Evolutionary conservation across 2,888 invertebrate species (phyloP), one percentile per base, ranked within the genome.

Genomic region (Leptopterna dolabrata): DNA sequence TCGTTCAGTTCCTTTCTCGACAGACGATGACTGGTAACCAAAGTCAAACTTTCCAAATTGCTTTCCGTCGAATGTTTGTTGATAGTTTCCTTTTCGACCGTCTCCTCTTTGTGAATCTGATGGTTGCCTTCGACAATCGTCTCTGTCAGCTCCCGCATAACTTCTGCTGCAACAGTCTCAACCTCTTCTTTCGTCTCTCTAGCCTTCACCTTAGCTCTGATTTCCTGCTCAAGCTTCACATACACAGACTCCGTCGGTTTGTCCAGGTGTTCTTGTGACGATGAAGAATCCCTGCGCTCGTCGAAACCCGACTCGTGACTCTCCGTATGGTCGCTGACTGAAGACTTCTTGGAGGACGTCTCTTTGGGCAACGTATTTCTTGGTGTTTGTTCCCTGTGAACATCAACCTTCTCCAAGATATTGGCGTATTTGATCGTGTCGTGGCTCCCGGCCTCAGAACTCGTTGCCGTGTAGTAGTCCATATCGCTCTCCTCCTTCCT

Each of bases 291-390:
- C 19, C 76, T 45, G n/a, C 84, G 47, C 78, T 87, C 87, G 76
- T 87, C 87, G 29, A 87, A 87, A 41, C 87, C 85, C 70, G 87
- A 84, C 36, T 82, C 83, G 30, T 63, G 80, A 70, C 87, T 87
- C 27, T 73, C 87, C 36, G 43, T 24, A 45, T 83, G 86, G 14
- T 76, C 63, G 43, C 83, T 86, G 27, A 85, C 76, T 47, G 73
- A 87, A 73, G 29, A 87, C 36, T 83, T 86, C 70, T 55, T 87
- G 27, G 45, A 88, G 14, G 71, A 55, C 73, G 27, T 51, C 76
- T 51, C 86, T 86, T n/a, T 82, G 24, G 19, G 47, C 55, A 45
- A 27, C 41, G 76, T 83, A 82, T 82, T 76, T 27, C 27, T 88
- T 45, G 73, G 76, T 24, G 30, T 83, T 41, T n/a, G 83, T 16